Percentiles rank a stretch among this genome's conserved stretches.
Conservation (phyloP, 2,113 vertebrate genomes). For the Chloropsis hardwickii region DNA sequence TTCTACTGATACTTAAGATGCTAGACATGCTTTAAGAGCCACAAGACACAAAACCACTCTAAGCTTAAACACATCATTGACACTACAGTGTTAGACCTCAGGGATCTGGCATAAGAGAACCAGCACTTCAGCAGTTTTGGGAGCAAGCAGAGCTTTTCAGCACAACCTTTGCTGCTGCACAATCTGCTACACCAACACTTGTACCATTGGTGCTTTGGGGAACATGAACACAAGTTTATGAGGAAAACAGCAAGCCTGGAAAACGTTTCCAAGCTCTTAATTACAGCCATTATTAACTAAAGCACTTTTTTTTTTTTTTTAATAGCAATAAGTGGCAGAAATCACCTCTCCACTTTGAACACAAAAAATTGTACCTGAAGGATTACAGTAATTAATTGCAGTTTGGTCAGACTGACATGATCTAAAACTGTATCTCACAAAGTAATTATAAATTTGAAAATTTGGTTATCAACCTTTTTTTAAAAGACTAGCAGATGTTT, state of each 20-base stretch:
- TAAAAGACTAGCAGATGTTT: background rate
- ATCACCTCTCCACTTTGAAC: background rate
- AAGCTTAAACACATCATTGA: background rate
- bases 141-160: background rate
- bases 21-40: background rate
- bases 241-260: background rate
- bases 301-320: background rate
- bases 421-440: background rate
- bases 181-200: background rate
- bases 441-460: background rate
- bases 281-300: background rate
- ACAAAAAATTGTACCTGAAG: background rate
- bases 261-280: background rate
- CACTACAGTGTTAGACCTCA: background rate
- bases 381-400: background rate
- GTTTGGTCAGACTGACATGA: background rate
- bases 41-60: background rate
- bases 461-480: background rate
- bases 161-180: rapidly evolving
- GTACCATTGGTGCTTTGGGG: background rate
- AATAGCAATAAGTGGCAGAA: background rate
- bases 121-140: background rate
- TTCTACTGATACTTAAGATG: background rate
- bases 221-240: background rate
- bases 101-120: background rate